phyloP scores from a whole-genome alignment of 2,113 vertebrate genomes.

The Plecotus auritus region DNA sequence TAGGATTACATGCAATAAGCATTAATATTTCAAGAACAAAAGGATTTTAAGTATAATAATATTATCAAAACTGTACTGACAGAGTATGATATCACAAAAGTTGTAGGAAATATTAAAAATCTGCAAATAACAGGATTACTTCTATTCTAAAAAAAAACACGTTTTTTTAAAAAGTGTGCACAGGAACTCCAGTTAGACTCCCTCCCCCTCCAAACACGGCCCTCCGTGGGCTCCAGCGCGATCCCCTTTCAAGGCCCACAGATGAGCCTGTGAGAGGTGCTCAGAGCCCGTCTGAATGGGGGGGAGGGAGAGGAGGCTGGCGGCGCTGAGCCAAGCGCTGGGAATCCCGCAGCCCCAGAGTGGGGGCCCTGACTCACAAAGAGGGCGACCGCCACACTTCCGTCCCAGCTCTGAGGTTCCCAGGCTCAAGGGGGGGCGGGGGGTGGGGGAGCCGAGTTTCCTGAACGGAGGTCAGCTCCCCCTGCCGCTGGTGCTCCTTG shows the following conservation, averaged over 20 bases:
- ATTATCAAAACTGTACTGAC: no score
- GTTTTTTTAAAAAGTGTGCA: not conserved
- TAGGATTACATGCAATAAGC: no score
- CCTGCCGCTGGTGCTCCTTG: not conserved
- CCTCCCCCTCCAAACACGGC: slow-evolving; percentile 68
- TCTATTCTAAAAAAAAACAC: no score
- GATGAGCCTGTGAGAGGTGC: not conserved
- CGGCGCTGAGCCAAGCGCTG: not conserved
- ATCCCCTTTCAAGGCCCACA: not conserved
- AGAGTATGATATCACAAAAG: no score
- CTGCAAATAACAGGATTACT: no score
- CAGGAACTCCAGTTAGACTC: slow-evolving; percentile 58
- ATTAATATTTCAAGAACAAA: no score
- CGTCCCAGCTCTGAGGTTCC: not conserved
- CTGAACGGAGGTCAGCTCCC: not conserved
- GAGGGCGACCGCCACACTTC: not conserved
- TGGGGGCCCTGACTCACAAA: not conserved
- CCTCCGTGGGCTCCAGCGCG: not conserved
- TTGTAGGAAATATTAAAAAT: no score
- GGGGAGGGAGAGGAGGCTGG: not conserved
- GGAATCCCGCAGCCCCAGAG: not conserved
- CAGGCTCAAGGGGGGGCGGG: not conserved
- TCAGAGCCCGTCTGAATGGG: not conserved
- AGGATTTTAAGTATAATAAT: no score
- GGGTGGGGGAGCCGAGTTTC: not conserved